A percentile compares a stretch with the other conserved stretches of the same genome.
Evolutionary conservation across 2,113 vertebrate genomes (phyloP).

Genomic region (Haemorhous mexicanus): DNA sequence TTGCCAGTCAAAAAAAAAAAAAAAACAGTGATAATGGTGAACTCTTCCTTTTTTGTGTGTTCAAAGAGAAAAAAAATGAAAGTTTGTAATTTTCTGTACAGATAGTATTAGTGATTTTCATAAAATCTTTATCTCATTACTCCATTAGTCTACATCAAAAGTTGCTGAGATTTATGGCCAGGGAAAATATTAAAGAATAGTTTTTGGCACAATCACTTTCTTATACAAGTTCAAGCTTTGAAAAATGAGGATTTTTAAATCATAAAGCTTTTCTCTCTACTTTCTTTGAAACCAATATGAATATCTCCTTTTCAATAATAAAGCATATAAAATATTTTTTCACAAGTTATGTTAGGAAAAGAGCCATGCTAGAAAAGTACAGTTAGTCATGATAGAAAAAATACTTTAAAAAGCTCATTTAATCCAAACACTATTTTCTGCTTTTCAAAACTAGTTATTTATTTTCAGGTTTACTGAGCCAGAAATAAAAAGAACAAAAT

Average conservation of each 20-base stretch:
- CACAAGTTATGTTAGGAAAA: neutral
- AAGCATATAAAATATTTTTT: neutral
- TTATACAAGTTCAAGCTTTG: neutral
- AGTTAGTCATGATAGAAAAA: neutral
- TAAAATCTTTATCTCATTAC: neutral
- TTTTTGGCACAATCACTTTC: neutral
- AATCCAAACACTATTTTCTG: neutral
- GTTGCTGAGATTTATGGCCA: neutral
- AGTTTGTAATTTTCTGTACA: neutral
- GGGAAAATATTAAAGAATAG: neutral
- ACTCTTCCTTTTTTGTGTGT: neutral
- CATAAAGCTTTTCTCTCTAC: neutral
- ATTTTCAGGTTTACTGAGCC: neutral
- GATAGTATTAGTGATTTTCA: neutral
- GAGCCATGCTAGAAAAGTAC: neutral
- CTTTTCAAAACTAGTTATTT: neutral
- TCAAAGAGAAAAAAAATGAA: neutral
- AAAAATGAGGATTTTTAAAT: neutral
- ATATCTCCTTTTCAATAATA: neutral
- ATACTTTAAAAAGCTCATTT: neutral
- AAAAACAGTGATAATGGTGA: neutral
- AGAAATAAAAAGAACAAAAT: constrained; percentile 23
- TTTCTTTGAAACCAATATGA: neutral
- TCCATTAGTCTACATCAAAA: neutral
- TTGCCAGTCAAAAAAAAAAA: neutral